These are phyloP conservation scores for Psettodes erumei DNA, from an alignment of 2,113 vertebrate species.

Conservation along the genomic window DNA sequence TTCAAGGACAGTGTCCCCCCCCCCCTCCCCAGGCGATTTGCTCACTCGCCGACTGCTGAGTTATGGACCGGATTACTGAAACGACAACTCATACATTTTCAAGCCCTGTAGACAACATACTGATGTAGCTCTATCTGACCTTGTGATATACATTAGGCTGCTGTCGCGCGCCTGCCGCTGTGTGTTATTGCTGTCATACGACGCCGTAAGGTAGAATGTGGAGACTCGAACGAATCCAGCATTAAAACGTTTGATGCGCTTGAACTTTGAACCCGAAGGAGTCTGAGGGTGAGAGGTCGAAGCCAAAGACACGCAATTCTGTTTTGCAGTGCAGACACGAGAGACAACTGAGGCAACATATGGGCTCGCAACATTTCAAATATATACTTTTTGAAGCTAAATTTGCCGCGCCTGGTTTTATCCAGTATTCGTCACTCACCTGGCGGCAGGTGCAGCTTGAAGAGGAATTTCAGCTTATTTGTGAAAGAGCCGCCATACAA, in stretches of 20 bases:
- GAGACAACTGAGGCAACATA: conserved; percentile 11
- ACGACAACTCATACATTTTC: conserved; percentile 34
- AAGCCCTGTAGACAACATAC: conserved; percentile 5
- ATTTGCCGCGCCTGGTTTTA: not conserved
- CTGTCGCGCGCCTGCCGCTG: not conserved
- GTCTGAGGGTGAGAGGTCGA: conserved; percentile 25
- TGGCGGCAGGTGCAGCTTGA: conserved; percentile 96
- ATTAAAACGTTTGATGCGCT: conserved; percentile 17
- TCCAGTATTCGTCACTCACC: conserved; percentile 81
- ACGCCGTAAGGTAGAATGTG: not conserved
- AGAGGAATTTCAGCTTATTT: conserved; percentile 95
- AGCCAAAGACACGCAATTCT: not conserved
- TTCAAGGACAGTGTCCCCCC: conserved; percentile 51
- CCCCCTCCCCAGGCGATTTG: conserved; percentile 9
- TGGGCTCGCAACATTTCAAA: no score
- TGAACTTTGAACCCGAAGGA: conserved; percentile 31
- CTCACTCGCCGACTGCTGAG: conserved; percentile 38
- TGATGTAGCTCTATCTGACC: conserved; percentile 17
- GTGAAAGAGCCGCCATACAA: conserved; percentile 94
- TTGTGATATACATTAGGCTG: conserved; percentile 6
- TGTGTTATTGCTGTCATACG: not conserved
- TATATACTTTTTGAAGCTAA: no score
- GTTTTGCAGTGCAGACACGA: conserved; percentile 5
- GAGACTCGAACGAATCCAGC: conserved; percentile 14
- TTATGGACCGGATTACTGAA: conserved; percentile 36